A percentile compares a stretch with the other conserved stretches of the same genome.
Conservation (phyloP, 1,140 invertebrate genomes). For the Ectropis grisescens region DNA sequence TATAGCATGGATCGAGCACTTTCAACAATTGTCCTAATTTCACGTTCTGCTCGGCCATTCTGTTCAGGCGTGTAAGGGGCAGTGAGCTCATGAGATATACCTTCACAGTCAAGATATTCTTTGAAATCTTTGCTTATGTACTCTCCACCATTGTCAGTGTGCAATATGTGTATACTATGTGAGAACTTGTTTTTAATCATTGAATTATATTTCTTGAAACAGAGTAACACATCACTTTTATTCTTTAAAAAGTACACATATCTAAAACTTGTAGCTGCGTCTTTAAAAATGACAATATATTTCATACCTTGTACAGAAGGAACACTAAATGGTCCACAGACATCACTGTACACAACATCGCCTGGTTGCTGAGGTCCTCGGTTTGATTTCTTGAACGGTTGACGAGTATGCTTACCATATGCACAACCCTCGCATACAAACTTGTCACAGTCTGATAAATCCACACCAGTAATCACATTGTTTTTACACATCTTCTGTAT, state of each 20-base stretch:
- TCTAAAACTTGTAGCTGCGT: conserved; percentile 9
- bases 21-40: not conserved
- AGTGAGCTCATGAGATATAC: not conserved
- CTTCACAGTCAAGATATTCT: not conserved
- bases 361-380: conserved; percentile 9
- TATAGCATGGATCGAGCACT: not conserved
- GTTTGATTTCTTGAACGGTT: conserved; percentile 9
- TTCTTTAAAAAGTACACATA: conserved; percentile 10
- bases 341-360: conserved; percentile 20
- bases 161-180: conserved; percentile 8
- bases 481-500: conserved; percentile 17
- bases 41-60: conserved; percentile 1
- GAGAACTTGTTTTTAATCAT: conserved; percentile 13
- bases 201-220: conserved; percentile 11
- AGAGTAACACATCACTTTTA: conserved; percentile 6
- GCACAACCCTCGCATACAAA: conserved; percentile 18
- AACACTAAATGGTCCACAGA: conserved; percentile 9
- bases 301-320: conserved; percentile 8
- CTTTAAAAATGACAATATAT: conserved; percentile 16
- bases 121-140: not conserved
- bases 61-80: not conserved
- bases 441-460: conserved; percentile 1
- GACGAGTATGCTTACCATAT: conserved; percentile 16
- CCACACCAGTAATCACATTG: conserved; percentile 3
- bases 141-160: conserved; percentile 13